These are phyloP conservation scores for Glandiceps talaboti DNA, from an alignment of 53 echinoderm and acorn worm species.

Conservation along the genomic window DNA sequence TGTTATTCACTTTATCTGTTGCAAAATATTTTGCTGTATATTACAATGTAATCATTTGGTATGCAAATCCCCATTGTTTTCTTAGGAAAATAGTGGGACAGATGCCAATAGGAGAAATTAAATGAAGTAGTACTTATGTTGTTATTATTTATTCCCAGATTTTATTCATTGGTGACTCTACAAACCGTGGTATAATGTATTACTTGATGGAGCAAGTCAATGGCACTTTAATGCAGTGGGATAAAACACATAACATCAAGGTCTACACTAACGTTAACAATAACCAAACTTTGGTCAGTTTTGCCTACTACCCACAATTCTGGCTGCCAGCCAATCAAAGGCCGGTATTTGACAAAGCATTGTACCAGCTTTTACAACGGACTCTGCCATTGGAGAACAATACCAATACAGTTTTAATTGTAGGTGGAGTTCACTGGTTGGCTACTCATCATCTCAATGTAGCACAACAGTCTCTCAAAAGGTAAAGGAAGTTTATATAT, in stretches of 20 bases:
- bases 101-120: too few species aligned
- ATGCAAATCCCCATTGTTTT: too few species aligned
- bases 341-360: conserved; percentile 59
- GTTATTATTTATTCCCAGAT: too few species aligned
- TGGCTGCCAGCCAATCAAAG: conserved; percentile 64
- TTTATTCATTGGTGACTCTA: conserved; percentile 86
- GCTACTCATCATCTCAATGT: conserved; percentile 71
- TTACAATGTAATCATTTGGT: too few species aligned
- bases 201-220: conserved; percentile 87
- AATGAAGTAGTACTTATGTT: too few species aligned
- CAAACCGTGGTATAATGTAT: conserved; percentile 97
- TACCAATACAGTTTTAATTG: conserved; percentile 48
- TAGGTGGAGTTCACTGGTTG: conserved; percentile 88
- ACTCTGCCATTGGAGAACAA: conserved; percentile 42
- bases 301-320: conserved; percentile 95
- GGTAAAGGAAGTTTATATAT: too few species aligned
- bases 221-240: conserved; percentile 72
- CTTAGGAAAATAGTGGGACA: too few species aligned
- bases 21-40: too few species aligned
- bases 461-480: conserved; percentile 32
- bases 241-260: conserved; percentile 85
- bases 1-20: too few species aligned
- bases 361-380: conserved; percentile 38
- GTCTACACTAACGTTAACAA: conserved; percentile 70
- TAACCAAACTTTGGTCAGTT: conserved; percentile 47